Percentiles rank a stretch among this genome's conserved stretches.
Conservation (phyloP, 1,140 invertebrate genomes). For the Pachyrhynchus sulphureomaculatus region DNA sequence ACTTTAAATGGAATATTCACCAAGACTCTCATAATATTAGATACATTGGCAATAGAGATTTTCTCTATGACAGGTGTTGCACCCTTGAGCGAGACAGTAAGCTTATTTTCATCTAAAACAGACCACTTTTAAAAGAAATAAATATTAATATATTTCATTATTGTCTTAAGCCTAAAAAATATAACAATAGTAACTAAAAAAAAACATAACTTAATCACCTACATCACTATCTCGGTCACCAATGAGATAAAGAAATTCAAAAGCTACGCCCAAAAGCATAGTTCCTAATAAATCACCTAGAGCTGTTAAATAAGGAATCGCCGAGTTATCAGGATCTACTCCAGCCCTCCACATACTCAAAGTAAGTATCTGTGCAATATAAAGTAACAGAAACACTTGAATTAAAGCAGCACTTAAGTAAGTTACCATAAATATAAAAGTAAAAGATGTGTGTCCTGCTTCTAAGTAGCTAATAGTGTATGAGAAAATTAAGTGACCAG, state of each 20-base stretch:
- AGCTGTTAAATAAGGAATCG: conserved; percentile 84
- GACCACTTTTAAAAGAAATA: too few relatives aligned
- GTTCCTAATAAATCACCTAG: conserved; percentile 84
- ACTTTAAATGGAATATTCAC: too few relatives aligned
- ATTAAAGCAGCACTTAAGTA: conserved; percentile 75
- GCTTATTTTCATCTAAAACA: too few relatives aligned
- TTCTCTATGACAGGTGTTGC: too few relatives aligned
- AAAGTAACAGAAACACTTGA: conserved; percentile 66
- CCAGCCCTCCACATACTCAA: conserved; percentile 76
- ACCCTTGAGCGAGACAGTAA: too few relatives aligned
- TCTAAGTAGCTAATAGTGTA: conserved; percentile 77
- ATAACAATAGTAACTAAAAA: too few relatives aligned
- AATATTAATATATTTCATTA: too few relatives aligned
- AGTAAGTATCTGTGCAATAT: conserved; percentile 76
- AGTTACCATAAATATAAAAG: conserved; percentile 69
- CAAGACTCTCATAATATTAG: too few relatives aligned
- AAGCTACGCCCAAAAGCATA: conserved; percentile 72
- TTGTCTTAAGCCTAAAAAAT: background rate
- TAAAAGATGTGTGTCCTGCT: conserved; percentile 68
- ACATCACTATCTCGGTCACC: conserved; percentile 59
- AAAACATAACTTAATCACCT: background rate
- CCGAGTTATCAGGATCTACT: conserved; percentile 85
- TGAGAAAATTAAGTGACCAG: conserved; percentile 83
- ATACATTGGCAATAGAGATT: too few relatives aligned
- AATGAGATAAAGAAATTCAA: conserved; percentile 70